Evolutionary conservation across 2,113 vertebrate species (phyloP).

Genomic region (Pelvicachromis taeniatus): DNA sequence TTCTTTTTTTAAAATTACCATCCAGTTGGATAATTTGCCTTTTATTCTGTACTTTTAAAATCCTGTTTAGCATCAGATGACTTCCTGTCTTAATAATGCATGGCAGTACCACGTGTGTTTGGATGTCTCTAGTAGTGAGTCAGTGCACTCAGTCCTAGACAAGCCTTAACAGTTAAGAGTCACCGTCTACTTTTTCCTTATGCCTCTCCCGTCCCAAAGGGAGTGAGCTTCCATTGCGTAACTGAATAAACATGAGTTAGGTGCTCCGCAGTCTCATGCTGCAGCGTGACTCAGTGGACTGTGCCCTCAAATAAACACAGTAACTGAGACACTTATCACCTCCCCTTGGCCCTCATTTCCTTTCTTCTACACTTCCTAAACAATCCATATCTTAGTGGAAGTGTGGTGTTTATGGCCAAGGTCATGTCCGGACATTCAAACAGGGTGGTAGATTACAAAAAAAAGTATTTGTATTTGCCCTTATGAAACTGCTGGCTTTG

Average conservation of each 20-base stretch:
- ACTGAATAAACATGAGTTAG: conserved; percentile 58
- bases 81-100: background rate
- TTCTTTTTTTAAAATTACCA: background rate
- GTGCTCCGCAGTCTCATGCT: conserved; percentile 48
- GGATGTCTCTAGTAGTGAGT: background rate
- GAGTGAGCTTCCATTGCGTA: conserved; percentile 43
- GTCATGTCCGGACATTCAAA: background rate
- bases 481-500: background rate
- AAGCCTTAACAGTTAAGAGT: background rate
- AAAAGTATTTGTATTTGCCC: conserved; percentile 2
- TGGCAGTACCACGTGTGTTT: background rate
- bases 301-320: conserved; percentile 38
- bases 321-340: conserved; percentile 16
- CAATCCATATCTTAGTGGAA: background rate
- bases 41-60: background rate
- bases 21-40: background rate
- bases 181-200: background rate
- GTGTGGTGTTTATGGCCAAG: background rate
- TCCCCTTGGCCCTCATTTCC: conserved; percentile 18
- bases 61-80: background rate
- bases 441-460: background rate
- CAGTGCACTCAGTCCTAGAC: background rate
- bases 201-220: background rate
- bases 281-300: conserved; percentile 55
- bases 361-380: conserved; percentile 29